These are phyloP conservation scores for Malurus leucopterus DNA, from an alignment of 2,797 vertebrate species.

Conservation along the genomic window DNA sequence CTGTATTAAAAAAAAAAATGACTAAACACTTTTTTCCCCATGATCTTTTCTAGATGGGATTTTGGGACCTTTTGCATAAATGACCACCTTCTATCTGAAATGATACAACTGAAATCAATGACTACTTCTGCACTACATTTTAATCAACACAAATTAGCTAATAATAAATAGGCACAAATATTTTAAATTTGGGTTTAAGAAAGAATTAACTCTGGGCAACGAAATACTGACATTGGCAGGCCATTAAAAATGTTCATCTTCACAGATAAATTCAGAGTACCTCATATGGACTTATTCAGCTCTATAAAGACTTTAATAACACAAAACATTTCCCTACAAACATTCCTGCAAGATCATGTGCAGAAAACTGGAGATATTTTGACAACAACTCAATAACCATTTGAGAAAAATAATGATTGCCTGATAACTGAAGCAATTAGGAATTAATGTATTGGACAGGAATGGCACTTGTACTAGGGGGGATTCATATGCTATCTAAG, in stretches of 20 bases:
- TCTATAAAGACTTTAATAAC: neutral
- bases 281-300: neutral
- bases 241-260: neutral
- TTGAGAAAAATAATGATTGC: slow-evolving; percentile 21
- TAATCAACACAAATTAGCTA: neutral
- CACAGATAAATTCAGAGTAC: neutral
- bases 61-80: neutral
- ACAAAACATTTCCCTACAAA: neutral
- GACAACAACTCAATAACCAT: slow-evolving; percentile 16
- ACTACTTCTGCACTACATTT: neutral
- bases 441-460: neutral
- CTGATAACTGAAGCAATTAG: slow-evolving; percentile 16
- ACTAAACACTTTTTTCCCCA: neutral
- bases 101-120: neutral
- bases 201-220: neutral
- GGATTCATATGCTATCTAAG: neutral
- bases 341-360: neutral
- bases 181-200: neutral
- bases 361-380: neutral
- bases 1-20: neutral
- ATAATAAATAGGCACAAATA: neutral
- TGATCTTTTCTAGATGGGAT: neutral
- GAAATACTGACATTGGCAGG: neutral
- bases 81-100: neutral
- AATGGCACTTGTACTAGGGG: neutral